phyloP scores from a whole-genome alignment of 2,797 vertebrate species.

The Acestrorhynchus altus region DNA sequence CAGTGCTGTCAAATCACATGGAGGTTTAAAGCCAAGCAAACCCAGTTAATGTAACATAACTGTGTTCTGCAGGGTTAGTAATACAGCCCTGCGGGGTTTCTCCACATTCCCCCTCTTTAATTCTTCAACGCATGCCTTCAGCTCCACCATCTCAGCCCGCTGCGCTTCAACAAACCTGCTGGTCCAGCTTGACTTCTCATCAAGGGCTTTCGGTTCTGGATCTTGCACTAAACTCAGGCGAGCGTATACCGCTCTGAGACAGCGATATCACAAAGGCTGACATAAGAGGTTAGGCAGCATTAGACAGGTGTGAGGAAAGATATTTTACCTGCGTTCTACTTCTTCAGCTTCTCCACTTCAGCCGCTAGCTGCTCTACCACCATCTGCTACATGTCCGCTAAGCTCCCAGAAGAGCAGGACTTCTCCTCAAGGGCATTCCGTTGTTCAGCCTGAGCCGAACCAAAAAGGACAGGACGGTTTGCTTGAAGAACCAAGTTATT shows the following conservation, averaged over 20 bases:
- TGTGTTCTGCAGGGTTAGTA: neutral
- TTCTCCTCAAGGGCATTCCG: constrained; percentile 17
- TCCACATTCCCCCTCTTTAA: constrained; percentile 31
- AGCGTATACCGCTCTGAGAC: constrained; percentile 15
- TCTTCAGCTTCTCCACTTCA: constrained; percentile 38
- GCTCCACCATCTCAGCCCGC: constrained; percentile 19
- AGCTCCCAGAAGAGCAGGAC: constrained; percentile 11
- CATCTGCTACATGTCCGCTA: constrained; percentile 27
- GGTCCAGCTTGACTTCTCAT: constrained; percentile 30
- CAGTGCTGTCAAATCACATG: neutral
- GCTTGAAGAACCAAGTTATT: neutral
- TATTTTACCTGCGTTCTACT: constrained; percentile 31
- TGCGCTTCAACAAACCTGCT: constrained; percentile 34
- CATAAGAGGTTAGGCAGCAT: constrained; percentile 32
- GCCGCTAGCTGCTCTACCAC: constrained; percentile 21
- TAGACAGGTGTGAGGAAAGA: constrained; percentile 32
- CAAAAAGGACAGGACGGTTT: neutral
- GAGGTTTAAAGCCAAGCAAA: neutral
- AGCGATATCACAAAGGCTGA: constrained; percentile 23
- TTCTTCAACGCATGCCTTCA: constrained; percentile 40
- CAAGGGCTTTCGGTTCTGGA: constrained; percentile 43
- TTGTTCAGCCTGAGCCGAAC: neutral
- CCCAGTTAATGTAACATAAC: neutral
- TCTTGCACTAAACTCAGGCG: constrained; percentile 22
- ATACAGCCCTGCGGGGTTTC: constrained; percentile 13